Base-by-base conservation (phyloP, 2,113 vertebrate genomes). In the Corydoras maculifer region DNA sequence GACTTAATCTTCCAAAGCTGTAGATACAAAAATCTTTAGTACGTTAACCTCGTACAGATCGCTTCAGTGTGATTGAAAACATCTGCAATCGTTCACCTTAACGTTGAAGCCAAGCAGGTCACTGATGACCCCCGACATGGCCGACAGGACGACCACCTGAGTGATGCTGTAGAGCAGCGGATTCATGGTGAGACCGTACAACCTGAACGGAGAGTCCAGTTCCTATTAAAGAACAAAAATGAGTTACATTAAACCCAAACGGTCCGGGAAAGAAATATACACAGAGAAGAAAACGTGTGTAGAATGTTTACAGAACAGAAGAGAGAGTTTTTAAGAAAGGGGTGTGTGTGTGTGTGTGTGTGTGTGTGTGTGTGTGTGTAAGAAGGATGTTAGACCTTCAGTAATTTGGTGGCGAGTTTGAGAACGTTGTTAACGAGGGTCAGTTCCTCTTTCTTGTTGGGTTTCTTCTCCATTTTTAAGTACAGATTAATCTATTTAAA, bases 381-480 rank as follows among this genome's bases (percentile, higher is more conserved):
- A 8, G 35, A 15, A 48, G 8, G 15, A 31, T 30, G 18, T 6
- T n/a, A 9, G 81, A 98, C 97, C 93, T 98, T 99, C 73, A 99
- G 81, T 48, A 99, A 87, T 86, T 99, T 99, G 74, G 95, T 98
- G 69, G 97, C 97, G 84, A 98, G 90, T 79, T 98, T 99, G 74
- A 99, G 89, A 70, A 99, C 97, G 58, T 99, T 98, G 88, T 99
- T 99, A 84, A 99, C 97, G 79, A 99, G 86, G 1, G 93, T 99
- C 77, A 99, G 89, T 75, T 99, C 97, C 66, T 98, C 97, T 76
- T 99, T 99, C 87, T 99, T 99, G 85, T 98, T 99, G 78, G 97
- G 97, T 78, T 99, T 99, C 88, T 99, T 99, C 87, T 99, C 97
- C 97, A 99, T 99, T 90, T 98, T 99, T 89, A 99, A 93, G 85